Evolutionary conservation across 2,113 vertebrate species (phyloP).

Genomic region (Atlantisia rogersi): DNA sequence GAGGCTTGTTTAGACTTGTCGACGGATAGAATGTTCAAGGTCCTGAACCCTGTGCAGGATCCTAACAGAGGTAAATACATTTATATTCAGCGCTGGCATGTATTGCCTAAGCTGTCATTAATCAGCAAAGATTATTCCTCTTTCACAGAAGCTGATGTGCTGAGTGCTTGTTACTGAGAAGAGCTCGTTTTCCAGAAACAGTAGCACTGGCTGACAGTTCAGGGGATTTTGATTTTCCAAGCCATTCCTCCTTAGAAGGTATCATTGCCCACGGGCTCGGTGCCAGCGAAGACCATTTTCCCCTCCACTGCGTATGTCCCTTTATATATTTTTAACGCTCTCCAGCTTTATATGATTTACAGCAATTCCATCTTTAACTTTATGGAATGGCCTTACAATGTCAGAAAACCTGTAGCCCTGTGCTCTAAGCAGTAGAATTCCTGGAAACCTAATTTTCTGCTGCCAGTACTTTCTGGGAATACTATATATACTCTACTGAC

Average conservation of each 20-base stretch:
- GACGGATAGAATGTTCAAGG: background rate
- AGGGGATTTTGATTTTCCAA: background rate
- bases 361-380: background rate
- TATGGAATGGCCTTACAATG: background rate
- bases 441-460: background rate
- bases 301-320: rapidly evolving
- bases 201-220: background rate
- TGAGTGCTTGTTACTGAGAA: background rate
- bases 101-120: background rate
- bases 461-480: constrained; percentile 23
- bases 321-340: background rate
- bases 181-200: background rate
- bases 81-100: background rate
- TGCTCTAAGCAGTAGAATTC: background rate
- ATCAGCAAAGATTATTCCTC: background rate
- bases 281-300: rapidly evolving
- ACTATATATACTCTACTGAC: background rate
- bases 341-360: background rate
- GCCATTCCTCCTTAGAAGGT: background rate
- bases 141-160: background rate
- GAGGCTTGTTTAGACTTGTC: background rate
- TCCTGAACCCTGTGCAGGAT: background rate
- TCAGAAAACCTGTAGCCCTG: background rate
- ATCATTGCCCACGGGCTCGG: background rate
- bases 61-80: background rate